Conservation (phyloP, 2,797 vertebrate genomes). For the Lycodopsis pacificus region DNA sequence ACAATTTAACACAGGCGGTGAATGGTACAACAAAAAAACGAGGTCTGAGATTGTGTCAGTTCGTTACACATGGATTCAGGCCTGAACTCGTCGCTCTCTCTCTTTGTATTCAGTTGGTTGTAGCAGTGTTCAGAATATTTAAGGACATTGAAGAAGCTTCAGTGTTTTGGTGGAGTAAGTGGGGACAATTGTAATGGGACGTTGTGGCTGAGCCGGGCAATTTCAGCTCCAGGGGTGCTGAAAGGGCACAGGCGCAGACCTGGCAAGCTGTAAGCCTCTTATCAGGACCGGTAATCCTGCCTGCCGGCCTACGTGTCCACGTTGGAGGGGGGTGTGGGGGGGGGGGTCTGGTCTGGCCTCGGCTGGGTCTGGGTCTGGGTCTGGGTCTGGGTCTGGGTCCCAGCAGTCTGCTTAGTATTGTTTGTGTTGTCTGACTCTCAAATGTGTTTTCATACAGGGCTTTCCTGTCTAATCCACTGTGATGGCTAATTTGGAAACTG, state of each 20-base stretch:
- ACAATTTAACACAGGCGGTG: not conserved
- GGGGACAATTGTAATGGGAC: not conserved
- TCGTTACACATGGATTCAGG: not conserved
- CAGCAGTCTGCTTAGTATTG: conserved; percentile 18
- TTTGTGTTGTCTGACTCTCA: conserved; percentile 20
- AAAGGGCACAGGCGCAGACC: conserved; percentile 45
- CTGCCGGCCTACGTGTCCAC: conserved; percentile 19
- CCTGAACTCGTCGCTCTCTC: not conserved
- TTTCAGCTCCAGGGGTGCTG: conserved; percentile 47
- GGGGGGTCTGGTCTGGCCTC: conserved; percentile 31
- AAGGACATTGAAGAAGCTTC: not conserved
- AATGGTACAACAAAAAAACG: not conserved
- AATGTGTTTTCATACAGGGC: not conserved
- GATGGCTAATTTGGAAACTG: not conserved
- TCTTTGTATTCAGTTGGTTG: not conserved
- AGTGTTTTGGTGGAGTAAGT: conserved; percentile 13
- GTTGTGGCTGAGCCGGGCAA: conserved; percentile 31
- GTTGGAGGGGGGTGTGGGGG: too few relatives aligned
- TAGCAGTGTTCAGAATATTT: not conserved
- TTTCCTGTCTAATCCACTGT: conserved; percentile 9
- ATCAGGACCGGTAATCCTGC: conserved; percentile 69
- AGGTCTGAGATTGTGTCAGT: not conserved
- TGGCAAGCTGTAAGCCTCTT: conserved; percentile 72
- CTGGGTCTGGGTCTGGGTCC: conserved; percentile 19
- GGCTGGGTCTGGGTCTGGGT: conserved; percentile 18